A percentile compares a stretch with the other conserved stretches of the same genome.
These are phyloP conservation scores for Temnothorax curvispinosus DNA, from an alignment of 1,140 invertebrate genomes.

Conservation along the genomic window DNA sequence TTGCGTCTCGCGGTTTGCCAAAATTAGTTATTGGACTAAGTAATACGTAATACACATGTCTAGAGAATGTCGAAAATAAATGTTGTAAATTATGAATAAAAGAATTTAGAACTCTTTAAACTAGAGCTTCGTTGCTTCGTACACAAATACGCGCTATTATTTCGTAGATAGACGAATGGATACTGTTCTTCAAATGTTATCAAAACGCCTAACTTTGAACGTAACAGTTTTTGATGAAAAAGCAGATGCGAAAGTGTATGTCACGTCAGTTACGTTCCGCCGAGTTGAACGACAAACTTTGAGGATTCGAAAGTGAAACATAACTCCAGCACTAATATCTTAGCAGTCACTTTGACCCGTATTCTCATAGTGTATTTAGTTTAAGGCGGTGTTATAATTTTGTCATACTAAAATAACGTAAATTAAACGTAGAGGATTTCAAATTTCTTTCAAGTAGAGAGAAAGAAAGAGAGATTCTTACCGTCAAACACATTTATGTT, in stretches of 20 bases:
- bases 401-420: background rate
- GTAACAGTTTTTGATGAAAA: conserved; percentile 3
- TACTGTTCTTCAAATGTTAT: conserved; percentile 13
- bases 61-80: background rate
- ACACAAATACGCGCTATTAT: background rate
- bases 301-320: conserved; percentile 31
- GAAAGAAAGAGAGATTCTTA: background rate
- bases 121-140: background rate
- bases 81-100: background rate
- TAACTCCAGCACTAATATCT: conserved; percentile 37
- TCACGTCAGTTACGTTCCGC: conserved; percentile 5
- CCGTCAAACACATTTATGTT: background rate
- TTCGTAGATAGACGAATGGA: background rate
- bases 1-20: conserved; percentile 19
- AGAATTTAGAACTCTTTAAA: background rate
- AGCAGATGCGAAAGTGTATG: background rate
- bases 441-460: background rate
- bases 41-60: background rate
- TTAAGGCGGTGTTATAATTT: background rate
- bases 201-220: background rate
- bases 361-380: conserved; percentile 2
- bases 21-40: conserved; percentile 22
- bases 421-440: background rate
- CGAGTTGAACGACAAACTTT: conserved; percentile 37
- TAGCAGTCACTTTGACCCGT: conserved; percentile 16